Base-by-base conservation (phyloP, 2,113 vertebrate species). In the Oreamnos americanus region DNA sequence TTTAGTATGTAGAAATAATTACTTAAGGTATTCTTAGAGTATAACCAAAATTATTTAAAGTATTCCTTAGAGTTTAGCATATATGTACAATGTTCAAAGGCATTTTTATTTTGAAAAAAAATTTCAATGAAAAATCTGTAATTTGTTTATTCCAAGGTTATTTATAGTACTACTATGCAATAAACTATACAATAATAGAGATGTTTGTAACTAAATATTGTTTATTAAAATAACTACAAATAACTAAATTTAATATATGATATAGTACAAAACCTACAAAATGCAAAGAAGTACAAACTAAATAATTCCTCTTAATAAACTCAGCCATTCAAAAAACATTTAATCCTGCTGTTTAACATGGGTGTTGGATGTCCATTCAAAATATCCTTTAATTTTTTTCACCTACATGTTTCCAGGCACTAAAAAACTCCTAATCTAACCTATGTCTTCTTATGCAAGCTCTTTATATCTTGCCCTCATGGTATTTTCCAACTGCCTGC, bases 401-500 rank as follows among this genome's bases (percentile, higher is more conserved):
- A 87, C 62, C 51, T 64, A 67, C 47, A 86, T 91, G 36, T 53
- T 78, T 95, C 28, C 79, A 91, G 39, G 58, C 36, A 85, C 67
- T 96, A 64, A 94, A 83, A 67, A 84, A 67, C 23, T 43, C 89
- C 91, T 91, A 25, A 13, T 55, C 78, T 91, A 93, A 86, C 82
- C 89, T 47, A 1, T 82, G 83, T 95, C 49, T 83, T 94, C 89
- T 76, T 51, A 93, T 87, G 78, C 64, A 62, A 78, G 89, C 79
- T 93, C 96, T 81, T 93, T 93, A 45, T 90, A 90, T 84, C 96
- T 93, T 97, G 93, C 62, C 96, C 92, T 98, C 88, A 67, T 84
- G 83, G 39, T 97, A 93, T 97, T 96, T 97, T 97, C 97, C 96
- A 98, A 95, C 88, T 43, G 78, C 91, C 98, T 97, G 96, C 89